Conservation (phyloP, 2,888 invertebrate species). For the Dryadula phaetusa region DNA sequence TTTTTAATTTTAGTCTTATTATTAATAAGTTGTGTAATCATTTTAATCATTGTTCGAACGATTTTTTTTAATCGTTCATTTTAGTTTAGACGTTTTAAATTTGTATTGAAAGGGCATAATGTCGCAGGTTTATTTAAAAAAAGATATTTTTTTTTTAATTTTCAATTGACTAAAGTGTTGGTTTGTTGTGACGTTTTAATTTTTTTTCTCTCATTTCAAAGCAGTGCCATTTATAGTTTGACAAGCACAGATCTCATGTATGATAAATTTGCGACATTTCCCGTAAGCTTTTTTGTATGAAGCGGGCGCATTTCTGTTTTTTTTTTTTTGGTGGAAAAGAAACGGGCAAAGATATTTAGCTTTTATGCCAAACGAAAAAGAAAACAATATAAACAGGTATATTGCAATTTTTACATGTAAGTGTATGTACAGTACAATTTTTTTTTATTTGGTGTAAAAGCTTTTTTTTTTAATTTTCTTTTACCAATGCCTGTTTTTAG, state of each 20-base stretch:
- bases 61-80: slow-evolving; percentile 2
- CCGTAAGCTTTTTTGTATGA: not conserved
- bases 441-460: not conserved
- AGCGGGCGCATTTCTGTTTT: slow-evolving; percentile 2
- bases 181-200: not conserved
- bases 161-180: not conserved
- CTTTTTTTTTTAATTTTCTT: not conserved
- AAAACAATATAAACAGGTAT: not conserved
- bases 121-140: slow-evolving; percentile 10
- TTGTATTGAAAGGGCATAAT: not conserved
- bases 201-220: no score
- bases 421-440: slow-evolving; percentile 13
- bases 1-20: slow-evolving; percentile 1
- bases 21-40: slow-evolving; percentile 22
- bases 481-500: slow-evolving; percentile 20
- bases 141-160: not conserved
- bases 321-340: not conserved
- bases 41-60: slow-evolving; percentile 5
- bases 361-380: slow-evolving; percentile 16
- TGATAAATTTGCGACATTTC: slow-evolving; percentile 16
- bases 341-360: slow-evolving; percentile 13
- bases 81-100: not conserved
- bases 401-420: not conserved
- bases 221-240: not conserved
- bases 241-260: slow-evolving; percentile 7